Conservation (phyloP, 2,888 invertebrate species). For the Thereva unica region DNA sequence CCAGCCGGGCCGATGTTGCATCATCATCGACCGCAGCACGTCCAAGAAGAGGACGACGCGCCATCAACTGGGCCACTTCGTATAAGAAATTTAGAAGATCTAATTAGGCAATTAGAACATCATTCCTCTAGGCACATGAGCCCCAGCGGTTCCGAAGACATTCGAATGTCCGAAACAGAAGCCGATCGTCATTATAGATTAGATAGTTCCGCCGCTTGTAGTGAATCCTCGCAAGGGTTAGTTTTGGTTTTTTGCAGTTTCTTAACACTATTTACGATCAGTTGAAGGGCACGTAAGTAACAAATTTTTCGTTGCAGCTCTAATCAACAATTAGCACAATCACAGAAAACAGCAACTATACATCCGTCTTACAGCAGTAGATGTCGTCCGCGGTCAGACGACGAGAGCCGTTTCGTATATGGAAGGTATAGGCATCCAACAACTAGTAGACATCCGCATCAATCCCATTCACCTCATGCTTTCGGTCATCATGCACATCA, state of each 20-base stretch:
- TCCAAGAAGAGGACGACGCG: constrained; percentile 75
- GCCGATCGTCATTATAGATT: constrained; percentile 85
- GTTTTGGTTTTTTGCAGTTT: constrained; percentile 46
- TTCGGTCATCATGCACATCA: constrained; percentile 60
- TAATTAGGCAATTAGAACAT: constrained; percentile 85
- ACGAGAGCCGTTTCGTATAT: constrained; percentile 76
- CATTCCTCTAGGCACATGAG: constrained; percentile 86
- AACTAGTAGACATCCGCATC: constrained; percentile 59
- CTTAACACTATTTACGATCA: neutral
- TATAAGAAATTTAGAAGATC: constrained; percentile 88
- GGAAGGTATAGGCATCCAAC: constrained; percentile 66
- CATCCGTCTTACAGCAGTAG: constrained; percentile 63
- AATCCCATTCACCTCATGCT: constrained; percentile 61
- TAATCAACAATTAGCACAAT: constrained; percentile 60
- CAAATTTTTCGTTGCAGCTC: constrained; percentile 50
- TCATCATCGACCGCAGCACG: constrained; percentile 59
- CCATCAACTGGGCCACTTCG: constrained; percentile 82
- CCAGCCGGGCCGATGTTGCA: constrained; percentile 48
- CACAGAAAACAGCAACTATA: constrained; percentile 60
- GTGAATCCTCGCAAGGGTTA: constrained; percentile 75
- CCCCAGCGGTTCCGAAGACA: constrained; percentile 88
- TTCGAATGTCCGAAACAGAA: constrained; percentile 81
- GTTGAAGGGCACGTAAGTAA: neutral
- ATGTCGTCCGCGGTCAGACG: constrained; percentile 66
- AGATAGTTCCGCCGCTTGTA: constrained; percentile 73